phyloP scores from a whole-genome alignment of 2,113 vertebrate genomes.

The Limnothrissa miodon region DNA sequence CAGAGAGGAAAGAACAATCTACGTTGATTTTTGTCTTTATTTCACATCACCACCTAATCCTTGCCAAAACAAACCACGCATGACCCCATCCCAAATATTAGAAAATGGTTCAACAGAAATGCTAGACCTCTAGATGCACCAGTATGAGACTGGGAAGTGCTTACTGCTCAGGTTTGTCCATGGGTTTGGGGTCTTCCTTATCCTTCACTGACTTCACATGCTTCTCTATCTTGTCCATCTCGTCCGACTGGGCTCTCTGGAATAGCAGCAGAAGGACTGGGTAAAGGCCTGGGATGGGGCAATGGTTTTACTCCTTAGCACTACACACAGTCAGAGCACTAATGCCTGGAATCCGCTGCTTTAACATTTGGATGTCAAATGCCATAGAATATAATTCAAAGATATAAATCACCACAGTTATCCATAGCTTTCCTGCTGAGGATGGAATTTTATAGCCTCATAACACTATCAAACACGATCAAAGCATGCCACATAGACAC shows the following conservation, averaged over 20 bases:
- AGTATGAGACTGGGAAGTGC: conserved; percentile 43
- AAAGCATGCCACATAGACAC: not conserved
- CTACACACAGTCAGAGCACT: not conserved
- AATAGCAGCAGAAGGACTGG: conserved; percentile 43
- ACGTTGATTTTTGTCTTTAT: not conserved
- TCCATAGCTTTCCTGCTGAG: not conserved
- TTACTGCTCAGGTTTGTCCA: conserved; percentile 98
- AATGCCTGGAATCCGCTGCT: not conserved
- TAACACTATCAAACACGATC: not conserved
- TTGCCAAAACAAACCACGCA: too few species aligned
- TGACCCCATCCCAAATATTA: not conserved
- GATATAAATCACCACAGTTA: not conserved
- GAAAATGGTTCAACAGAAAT: not conserved
- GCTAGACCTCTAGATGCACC: too few species aligned
- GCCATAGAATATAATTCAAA: not conserved
- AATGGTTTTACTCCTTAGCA: not conserved
- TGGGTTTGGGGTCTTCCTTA: conserved; percentile 81
- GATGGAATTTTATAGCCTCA: not conserved
- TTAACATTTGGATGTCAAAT: not conserved
- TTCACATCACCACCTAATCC: not conserved
- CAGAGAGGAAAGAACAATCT: not conserved
- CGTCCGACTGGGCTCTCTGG: conserved; percentile 89
- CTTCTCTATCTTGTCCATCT: conserved; percentile 88
- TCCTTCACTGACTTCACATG: conserved; percentile 83
- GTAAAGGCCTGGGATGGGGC: not conserved